Evolutionary conservation across 2,888 invertebrate species (phyloP), one percentile per base, ranked within the genome.

Genomic region (Antheraea assamensis): DNA sequence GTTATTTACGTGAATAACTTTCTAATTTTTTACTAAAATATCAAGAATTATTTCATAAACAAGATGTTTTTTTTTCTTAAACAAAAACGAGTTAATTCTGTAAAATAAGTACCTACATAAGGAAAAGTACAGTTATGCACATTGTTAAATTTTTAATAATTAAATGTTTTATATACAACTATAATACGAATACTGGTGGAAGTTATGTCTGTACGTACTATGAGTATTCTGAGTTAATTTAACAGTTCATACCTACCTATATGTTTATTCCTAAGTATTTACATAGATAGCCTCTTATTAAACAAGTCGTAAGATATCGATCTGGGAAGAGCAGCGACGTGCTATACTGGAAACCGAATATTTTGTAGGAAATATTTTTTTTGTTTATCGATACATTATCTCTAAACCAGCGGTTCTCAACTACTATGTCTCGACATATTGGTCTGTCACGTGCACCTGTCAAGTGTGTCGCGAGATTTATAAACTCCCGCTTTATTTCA

Each of bases 121-220:
- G 49, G 27, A 17, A 64, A 64, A 19, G 10, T 27, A 30, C 3
- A 30, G 4, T 58, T 58, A n/a, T n/a, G 5, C 10, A 58, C 21
- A n/a, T 13, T 42, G 27, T 64, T 64, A 64, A 30, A 17, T 64
- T 30, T 5, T 64, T 27, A 72, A 64, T 52, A 73, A 75, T 75
- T 73, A 75, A 30, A 30, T 64, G 27, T 30, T 72, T 74, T 76
- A 24, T 86, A 85, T 86, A 74, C 85, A 87, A 80, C 76, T 83
- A 81, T 76, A 71, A 77, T 82, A 82, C 77, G 80, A 89, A 88
- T 89, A 89, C 88, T 89, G 89, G 83, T 84, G 81, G 75, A 80
- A 80, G 77, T 80, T 81, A 84, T 78, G 79, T 77, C 79, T 78
- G 80, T 85, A 84, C 82, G 79, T 83, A 83, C 81, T 82, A 74